Conservation (phyloP, 2,888 invertebrate genomes). For the Erebia epiphron region DNA sequence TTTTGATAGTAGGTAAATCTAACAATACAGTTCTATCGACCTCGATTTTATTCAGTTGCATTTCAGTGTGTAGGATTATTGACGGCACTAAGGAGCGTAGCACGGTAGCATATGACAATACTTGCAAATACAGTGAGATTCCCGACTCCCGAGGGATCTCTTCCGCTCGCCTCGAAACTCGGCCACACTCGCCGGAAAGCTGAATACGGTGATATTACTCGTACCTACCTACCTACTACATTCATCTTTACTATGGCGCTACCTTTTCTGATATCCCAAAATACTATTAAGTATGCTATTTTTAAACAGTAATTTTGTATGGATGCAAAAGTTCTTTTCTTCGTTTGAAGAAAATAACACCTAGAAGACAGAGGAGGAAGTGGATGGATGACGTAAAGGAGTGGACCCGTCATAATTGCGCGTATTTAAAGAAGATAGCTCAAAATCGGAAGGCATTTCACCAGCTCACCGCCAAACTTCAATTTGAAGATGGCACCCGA, state of each 20-base stretch:
- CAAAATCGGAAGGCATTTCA: too few relatives aligned
- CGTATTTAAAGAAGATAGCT: too few relatives aligned
- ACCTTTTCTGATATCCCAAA: too few relatives aligned
- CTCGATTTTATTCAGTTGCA: constrained; percentile 28
- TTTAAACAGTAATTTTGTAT: too few relatives aligned
- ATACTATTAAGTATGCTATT: too few relatives aligned
- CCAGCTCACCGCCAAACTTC: too few relatives aligned
- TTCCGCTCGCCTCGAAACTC: constrained; percentile 61
- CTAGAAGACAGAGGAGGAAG: too few relatives aligned
- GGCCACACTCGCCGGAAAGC: constrained; percentile 54
- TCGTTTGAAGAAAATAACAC: too few relatives aligned
- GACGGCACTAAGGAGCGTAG: constrained; percentile 42
- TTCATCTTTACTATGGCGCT: neutral
- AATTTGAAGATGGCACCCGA: too few relatives aligned
- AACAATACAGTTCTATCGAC: constrained; percentile 12
- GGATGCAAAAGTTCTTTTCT: too few relatives aligned
- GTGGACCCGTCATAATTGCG: too few relatives aligned
- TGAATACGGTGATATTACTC: constrained; percentile 36
- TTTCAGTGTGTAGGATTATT: constrained; percentile 39
- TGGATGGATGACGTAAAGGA: too few relatives aligned
- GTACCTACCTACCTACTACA: neutral
- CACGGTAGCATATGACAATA: constrained; percentile 52
- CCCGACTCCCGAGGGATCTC: constrained; percentile 57
- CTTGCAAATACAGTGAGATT: constrained; percentile 44
- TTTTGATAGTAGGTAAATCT: neutral